A percentile compares a stretch with the other conserved stretches of the same genome.
phyloP scores from a whole-genome alignment of 2,797 vertebrate genomes.

The Peromyscus eremicus region DNA sequence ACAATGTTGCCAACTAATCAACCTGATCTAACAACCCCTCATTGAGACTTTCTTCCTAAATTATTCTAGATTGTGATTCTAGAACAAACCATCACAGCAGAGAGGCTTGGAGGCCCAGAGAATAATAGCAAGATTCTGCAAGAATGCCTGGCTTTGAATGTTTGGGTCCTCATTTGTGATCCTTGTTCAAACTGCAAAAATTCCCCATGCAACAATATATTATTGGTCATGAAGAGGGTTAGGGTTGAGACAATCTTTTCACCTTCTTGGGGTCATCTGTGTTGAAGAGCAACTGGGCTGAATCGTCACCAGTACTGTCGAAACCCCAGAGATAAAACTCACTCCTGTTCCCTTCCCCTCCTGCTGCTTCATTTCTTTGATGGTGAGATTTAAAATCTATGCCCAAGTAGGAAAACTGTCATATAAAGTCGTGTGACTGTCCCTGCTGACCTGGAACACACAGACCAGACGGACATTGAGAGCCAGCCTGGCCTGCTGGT shows the following conservation, averaged over 20 bases:
- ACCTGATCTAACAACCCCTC: neutral
- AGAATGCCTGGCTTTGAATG: neutral
- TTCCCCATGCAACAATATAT: rapidly evolving
- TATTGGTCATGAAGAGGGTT: rapidly evolving
- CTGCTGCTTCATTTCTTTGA: neutral
- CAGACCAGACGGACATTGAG: neutral
- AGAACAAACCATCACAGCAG: neutral
- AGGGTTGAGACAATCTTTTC: neutral
- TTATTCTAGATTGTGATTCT: neutral
- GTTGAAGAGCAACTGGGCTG: neutral
- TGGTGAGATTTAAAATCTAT: neutral
- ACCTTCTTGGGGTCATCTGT: too few species aligned
- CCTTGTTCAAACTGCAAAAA: neutral
- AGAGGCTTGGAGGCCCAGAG: neutral
- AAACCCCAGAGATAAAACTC: too few species aligned
- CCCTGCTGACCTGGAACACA: too few species aligned
- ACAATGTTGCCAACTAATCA: neutral
- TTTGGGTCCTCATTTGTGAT: too few species aligned
- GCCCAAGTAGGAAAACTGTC: neutral
- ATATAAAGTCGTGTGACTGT: neutral
- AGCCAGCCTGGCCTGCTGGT: neutral
- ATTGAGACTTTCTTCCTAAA: neutral
- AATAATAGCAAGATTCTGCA: neutral
- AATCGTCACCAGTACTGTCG: rapidly evolving
- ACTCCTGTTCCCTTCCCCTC: neutral